Evolutionary conservation across 30 jellyfish, hydroid and myxozoan genomes (phyloP), one percentile per base, ranked within the genome.

Genomic region (Turritopsis dohrnii): DNA sequence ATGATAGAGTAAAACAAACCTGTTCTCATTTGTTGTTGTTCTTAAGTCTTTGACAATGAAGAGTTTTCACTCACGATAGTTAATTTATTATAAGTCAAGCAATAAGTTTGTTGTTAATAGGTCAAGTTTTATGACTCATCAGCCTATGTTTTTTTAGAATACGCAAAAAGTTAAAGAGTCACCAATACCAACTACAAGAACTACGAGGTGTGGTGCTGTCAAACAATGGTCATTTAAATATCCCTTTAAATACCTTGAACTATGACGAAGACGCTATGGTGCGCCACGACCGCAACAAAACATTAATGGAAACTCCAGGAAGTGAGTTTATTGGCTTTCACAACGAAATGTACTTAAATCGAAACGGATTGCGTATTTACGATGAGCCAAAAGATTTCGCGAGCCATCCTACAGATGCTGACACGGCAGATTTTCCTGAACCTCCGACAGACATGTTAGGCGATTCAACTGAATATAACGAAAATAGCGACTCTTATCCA

Each of bases 251-350:
- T n/a, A 16, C 9, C 19, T 69, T 69, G 77, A n/a, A 23, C 16
- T 69, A 7, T 23, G 77, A 69, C 30, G 77, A 27, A 16, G 30
- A 69, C 0, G 77, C 77, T 7, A 23, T 9, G 19, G 8, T 7
- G 0, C 28, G 9, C 23, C 77, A 69, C 8, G 22, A 69, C 22
- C 28, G 77, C 9, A 69, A 69, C 30, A 23, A 69, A 19, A 27
- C 28, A 69, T n/a, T 69, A 69, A n/a, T 69, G 30, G 77, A 69
- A 16, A 69, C 77, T n/a, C 77, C 77, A 7, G 77, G 77, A 69
- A 27, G 77, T 9, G 23, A 69, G 22, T 69, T 7, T 19, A 9
- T 69, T 69, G 77, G 77, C 16, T 69, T 69, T 19, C 31, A n/a
- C 19, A 69, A 69, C 30, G 31, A 69, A 19, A 69, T 41, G 60